Base-by-base conservation (phyloP, 2,113 vertebrate genomes). In the Trichechus manatus region DNA sequence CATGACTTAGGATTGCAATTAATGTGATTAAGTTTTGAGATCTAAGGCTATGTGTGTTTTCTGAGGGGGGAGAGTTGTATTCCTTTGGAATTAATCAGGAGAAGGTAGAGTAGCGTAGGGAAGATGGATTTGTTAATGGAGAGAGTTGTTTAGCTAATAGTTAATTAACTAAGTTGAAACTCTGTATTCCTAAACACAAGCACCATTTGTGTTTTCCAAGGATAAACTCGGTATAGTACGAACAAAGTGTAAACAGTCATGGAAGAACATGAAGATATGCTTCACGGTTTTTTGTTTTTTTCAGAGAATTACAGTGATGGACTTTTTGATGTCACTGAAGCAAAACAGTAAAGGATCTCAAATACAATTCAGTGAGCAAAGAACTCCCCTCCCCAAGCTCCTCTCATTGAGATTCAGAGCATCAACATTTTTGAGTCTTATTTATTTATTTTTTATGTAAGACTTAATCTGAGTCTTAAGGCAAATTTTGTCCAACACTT, bases 401-500 rank as follows among this genome's bases (percentile, higher is more conserved):
- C 93, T 80, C 94, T 97, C 1, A 59, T 97, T 96, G n/a, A 90
- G 96, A 97, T 94, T 91, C 96, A 97, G 94, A 96, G 96, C 97
- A 95, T 88, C 97, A 91, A 96, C 96, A 68, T 98, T 97, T 97
- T 86, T 86, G 82, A 96, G 96, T 94, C 97, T 94, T 97, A 97
- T 63, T 56, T 4, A 74, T 74, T 39, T 39, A 74, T 74, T 74
- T 72, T 74, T n/a, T 19, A n/a, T 72, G 39, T 20, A 74, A 74
- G 36, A 74, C 70, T 74, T n/a, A 70, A 19, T 29, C n/a, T 5
- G 3, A 74, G 70, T 39, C n/a, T 98, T 97, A 96, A 97, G 90
- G 94, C 93, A 95, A 97, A 97, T 97, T 98, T 97, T 97, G 87
- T 90, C 96, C 96, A 79, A 95, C 91, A 84, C 91, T 97, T 93